Percentiles rank a stretch among this genome's conserved stretches.
Evolutionary conservation across 2,113 vertebrate genomes (phyloP).

Genomic region (Phalacrocorax pelagicus): DNA sequence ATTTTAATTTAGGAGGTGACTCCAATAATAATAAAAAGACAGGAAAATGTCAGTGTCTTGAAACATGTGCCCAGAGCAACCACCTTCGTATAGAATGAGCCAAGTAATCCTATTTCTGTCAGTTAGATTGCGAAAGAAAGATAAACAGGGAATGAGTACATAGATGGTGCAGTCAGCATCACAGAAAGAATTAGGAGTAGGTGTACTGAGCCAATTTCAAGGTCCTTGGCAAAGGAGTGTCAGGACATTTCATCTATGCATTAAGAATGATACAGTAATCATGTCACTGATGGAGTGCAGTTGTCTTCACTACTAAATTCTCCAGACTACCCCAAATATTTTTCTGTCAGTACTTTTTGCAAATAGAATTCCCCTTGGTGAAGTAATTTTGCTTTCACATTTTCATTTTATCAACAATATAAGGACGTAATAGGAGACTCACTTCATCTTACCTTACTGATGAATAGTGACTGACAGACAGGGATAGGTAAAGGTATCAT

Average conservation of each 20-base stretch:
- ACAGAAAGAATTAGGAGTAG: not conserved
- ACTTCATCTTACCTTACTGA: not conserved
- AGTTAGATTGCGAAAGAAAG: conserved; percentile 24
- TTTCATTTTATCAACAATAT: not conserved
- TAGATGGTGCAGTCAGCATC: not conserved
- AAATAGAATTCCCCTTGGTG: not conserved
- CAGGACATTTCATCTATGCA: not conserved
- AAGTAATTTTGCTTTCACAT: not conserved
- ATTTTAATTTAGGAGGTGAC: conserved; percentile 31
- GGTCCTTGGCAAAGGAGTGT: not conserved
- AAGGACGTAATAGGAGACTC: not conserved
- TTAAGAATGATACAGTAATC: not conserved
- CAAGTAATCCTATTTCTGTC: conserved; percentile 21
- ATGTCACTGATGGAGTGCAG: not conserved
- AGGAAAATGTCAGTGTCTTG: not conserved
- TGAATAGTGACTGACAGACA: not conserved
- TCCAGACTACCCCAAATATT: not conserved
- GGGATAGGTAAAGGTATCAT: not conserved
- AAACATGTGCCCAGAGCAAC: not conserved
- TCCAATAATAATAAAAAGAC: not conserved
- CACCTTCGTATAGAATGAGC: not conserved
- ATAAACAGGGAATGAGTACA: conserved; percentile 22
- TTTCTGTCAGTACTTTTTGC: not conserved
- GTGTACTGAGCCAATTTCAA: not conserved
- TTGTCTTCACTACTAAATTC: not conserved